Conservation (phyloP, 1,140 invertebrate species). For the Mizuhopecten yessoensis region DNA sequence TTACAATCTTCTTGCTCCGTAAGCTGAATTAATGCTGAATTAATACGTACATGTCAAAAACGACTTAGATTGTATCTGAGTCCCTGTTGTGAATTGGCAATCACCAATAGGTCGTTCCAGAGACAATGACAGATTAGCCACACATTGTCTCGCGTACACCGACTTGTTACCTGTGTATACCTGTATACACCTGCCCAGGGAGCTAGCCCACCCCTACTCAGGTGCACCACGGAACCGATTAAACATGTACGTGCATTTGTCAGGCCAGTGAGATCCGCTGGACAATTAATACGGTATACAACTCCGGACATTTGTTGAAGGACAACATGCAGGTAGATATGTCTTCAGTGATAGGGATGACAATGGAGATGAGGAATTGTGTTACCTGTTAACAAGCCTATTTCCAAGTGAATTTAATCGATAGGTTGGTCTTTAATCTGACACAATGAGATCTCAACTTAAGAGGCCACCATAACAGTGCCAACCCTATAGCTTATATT, state of each 20-base stretch:
- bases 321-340: slow-evolving; percentile 8
- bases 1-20: background rate
- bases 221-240: background rate
- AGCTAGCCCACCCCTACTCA: background rate
- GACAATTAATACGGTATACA: background rate
- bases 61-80: slow-evolving; percentile 9
- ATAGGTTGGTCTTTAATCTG: too few species aligned
- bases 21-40: slow-evolving; percentile 13
- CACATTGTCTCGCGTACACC: background rate
- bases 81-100: background rate
- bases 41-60: slow-evolving; percentile 10
- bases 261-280: background rate
- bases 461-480: too few species aligned
- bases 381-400: too few species aligned
- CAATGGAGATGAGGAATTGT: too few species aligned
- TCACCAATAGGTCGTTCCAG: background rate
- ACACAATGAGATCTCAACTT: too few species aligned
- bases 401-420: too few species aligned
- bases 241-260: background rate
- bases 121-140: slow-evolving; percentile 23
- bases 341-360: background rate
- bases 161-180: slow-evolving; percentile 4
- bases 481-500: too few species aligned
- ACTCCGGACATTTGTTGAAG: background rate
- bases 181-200: slow-evolving; percentile 16